A percentile compares a stretch with the other conserved stretches of the same genome.
These are phyloP conservation scores for Botia almorhae DNA, from an alignment of 2,797 vertebrate genomes.

Conservation along the genomic window DNA sequence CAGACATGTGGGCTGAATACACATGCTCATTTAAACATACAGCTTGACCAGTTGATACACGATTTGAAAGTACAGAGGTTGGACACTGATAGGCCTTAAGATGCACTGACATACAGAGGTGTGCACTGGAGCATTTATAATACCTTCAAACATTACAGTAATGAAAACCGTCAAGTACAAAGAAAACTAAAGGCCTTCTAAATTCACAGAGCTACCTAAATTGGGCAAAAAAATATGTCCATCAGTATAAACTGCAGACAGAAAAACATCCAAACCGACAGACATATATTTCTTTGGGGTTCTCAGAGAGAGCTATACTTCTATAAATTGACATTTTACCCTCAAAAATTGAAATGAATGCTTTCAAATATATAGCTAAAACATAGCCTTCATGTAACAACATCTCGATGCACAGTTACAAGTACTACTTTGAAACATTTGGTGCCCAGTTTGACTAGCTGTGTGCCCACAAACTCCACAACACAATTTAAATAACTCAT, in stretches of 20 bases:
- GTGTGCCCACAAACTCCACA: background rate
- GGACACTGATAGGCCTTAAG: constrained; percentile 29
- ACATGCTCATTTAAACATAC: constrained; percentile 9
- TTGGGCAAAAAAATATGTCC: background rate
- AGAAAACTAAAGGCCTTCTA: background rate
- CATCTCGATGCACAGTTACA: background rate
- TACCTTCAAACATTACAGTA: constrained; percentile 17
- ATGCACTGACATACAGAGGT: constrained; percentile 21
- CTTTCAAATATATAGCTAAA: background rate
- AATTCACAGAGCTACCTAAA: background rate
- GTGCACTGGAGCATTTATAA: constrained; percentile 33
- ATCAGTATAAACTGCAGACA: background rate
- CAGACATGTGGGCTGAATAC: background rate
- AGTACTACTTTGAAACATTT: background rate
- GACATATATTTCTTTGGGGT: background rate
- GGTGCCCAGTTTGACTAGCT: background rate
- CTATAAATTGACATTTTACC: background rate
- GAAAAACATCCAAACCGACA: background rate
- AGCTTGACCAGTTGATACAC: constrained; percentile 6
- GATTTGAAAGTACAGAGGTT: constrained; percentile 1
- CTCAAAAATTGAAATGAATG: background rate
- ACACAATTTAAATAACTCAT: background rate
- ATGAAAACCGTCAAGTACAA: constrained; percentile 18
- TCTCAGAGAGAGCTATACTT: background rate
- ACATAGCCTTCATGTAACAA: background rate